Evolutionary conservation across 2,797 vertebrate genomes (phyloP).

Genomic region (Tachyglossus aculeatus): DNA sequence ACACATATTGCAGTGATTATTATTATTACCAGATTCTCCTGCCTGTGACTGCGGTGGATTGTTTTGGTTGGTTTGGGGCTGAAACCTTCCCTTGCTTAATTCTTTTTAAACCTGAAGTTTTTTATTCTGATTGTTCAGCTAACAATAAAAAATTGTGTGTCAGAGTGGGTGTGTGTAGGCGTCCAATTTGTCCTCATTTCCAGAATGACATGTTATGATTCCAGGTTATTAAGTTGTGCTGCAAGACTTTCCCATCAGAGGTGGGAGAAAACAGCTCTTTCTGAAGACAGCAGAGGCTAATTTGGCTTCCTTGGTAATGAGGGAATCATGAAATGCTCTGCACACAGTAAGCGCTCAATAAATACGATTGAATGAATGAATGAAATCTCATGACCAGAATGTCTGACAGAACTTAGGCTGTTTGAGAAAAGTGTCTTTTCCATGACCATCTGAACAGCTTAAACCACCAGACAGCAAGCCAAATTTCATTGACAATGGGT

Average conservation of each 20-base stretch:
- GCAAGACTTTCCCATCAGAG: neutral
- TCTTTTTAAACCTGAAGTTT: neutral
- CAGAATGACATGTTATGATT: neutral
- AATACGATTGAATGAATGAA: too few species aligned
- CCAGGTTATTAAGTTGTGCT: neutral
- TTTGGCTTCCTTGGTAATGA: neutral
- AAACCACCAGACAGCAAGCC: neutral
- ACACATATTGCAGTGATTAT: too few species aligned
- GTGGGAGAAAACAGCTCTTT: neutral
- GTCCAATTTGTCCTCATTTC: neutral
- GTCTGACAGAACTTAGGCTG: neutral
- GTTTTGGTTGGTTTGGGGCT: too few species aligned
- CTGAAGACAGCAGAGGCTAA: accelerated
- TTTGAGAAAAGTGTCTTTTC: neutral
- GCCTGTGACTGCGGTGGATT: too few species aligned
- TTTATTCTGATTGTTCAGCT: too few species aligned
- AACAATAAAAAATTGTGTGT: neutral
- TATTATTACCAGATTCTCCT: too few species aligned
- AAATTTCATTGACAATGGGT: too few species aligned
- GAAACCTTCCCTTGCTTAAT: neutral
- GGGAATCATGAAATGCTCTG: neutral
- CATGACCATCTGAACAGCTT: neutral
- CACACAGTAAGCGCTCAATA: too few species aligned
- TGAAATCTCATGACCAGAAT: accelerated
- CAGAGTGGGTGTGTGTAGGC: neutral